Conservation (phyloP, 2,113 vertebrate species). For the Ceuthmochares aereus region DNA sequence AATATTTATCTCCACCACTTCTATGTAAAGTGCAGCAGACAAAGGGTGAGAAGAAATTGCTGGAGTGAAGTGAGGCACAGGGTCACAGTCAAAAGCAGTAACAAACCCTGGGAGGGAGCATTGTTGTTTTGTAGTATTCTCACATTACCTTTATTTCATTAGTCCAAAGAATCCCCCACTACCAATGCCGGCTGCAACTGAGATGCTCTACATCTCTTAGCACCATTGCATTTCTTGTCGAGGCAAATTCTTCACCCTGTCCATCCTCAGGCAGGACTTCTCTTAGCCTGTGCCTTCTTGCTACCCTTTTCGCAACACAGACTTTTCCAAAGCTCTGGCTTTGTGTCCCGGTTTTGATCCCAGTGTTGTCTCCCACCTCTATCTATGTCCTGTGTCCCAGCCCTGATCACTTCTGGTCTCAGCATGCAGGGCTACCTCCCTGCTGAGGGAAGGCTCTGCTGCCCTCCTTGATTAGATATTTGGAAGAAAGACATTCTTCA, state of each 20-base stretch:
- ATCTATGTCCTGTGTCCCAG: background rate
- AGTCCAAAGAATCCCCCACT: background rate
- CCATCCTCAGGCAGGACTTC: background rate
- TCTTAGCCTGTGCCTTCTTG: background rate
- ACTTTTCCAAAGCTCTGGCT: background rate
- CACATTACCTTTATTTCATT: background rate
- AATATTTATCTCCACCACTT: background rate
- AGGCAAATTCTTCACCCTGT: background rate
- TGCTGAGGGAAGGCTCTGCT: too few relatives aligned
- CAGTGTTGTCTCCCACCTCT: too few relatives aligned
- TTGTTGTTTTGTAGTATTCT: background rate
- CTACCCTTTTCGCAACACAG: background rate
- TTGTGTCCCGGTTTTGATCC: background rate
- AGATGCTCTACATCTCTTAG: background rate
- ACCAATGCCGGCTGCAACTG: fast-evolving
- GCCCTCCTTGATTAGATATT: too few relatives aligned
- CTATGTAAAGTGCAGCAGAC: background rate
- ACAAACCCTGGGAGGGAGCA: fast-evolving
- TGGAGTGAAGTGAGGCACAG: background rate
- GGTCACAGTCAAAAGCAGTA: background rate
- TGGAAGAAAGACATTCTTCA: too few relatives aligned
- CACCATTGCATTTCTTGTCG: background rate
- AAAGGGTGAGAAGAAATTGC: background rate
- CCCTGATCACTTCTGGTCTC: background rate
- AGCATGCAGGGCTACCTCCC: fast-evolving